Base-by-base conservation (phyloP, 2,888 invertebrate species). In the Glomeris marginata region DNA sequence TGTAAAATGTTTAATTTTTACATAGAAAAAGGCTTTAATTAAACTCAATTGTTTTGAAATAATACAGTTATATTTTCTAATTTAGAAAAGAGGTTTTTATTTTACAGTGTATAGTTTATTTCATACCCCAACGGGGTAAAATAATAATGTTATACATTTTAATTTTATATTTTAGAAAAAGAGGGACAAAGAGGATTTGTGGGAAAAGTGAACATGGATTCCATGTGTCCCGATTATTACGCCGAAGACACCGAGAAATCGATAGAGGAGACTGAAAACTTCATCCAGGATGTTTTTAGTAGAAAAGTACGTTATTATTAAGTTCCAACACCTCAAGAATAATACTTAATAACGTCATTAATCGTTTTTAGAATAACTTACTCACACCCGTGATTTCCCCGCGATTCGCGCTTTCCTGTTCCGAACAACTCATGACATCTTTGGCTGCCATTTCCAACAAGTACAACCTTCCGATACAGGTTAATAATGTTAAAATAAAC, bases 321-420 rank as follows among this genome's bases (percentile, higher is more conserved):
- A 46, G 11, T 38, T 4, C n/a, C 15, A 46, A 33, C 21, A 28
- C 3, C 21, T 10, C 16, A 41, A 41, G 11, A 41, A 15, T 13
- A 18, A 38, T 10, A 2, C 15, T 34, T 2, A n/a, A n/a, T n/a
- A n/a, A n/a, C n/a, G n/a, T n/a, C n/a, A n/a, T n/a, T n/a, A n/a
- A n/a, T n/a, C n/a, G n/a, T 51, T 69, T 75, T 54, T 66, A 83
- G 80, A 77, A 73, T 63, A 71, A 76, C 22, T 68, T 85, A 46
- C 74, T 91, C 0, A 69, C 76, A 56, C 86, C 90, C 0, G 73
- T 84, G 3, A 76, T 92, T 33, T 87, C 88, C 1, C 91, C 91
- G 40, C 55, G 72, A 60, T 91, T 90, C 71, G 88, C 87, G 2
- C 63, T 86, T 16, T 81, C 83, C 59, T 84, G 88, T 62, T 76